A percentile compares a stretch with the other conserved stretches of the same genome.
Conservation (phyloP, 2,797 vertebrate genomes). For the Rhabdophis nuchalis region DNA sequence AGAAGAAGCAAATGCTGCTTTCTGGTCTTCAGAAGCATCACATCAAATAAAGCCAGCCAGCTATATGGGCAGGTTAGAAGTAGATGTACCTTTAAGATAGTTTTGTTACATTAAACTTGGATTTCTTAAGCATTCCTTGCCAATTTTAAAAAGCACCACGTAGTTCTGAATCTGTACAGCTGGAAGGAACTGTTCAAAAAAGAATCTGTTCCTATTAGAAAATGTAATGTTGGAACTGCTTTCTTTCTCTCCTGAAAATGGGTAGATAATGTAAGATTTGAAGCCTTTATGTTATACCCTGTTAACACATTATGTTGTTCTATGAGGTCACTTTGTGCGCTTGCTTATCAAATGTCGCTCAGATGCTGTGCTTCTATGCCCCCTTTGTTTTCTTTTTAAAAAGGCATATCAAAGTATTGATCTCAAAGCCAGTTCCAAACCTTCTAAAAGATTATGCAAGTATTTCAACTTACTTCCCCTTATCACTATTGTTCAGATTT, state of each 20-base stretch:
- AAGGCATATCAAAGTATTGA: background rate
- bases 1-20: background rate
- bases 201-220: background rate
- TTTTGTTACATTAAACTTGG: background rate
- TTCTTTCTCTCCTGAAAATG: background rate
- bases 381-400: background rate
- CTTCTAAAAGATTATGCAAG: conserved; percentile 15
- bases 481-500: background rate
- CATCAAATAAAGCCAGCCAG: background rate
- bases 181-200: background rate
- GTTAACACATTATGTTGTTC: background rate
- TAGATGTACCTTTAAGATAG: background rate
- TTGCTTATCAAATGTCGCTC: background rate
- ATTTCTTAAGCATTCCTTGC: background rate
- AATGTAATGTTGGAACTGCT: background rate
- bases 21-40: background rate
- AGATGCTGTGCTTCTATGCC: conserved; percentile 4
- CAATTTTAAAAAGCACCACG: conserved; percentile 12
- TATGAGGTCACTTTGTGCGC: background rate
- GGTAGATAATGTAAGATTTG: background rate
- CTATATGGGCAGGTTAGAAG: background rate
- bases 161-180: background rate
- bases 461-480: background rate
- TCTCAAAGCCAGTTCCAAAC: background rate
- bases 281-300: background rate